Conservation (phyloP, 2,797 vertebrate species). For the Sebastolobus alascanus region DNA sequence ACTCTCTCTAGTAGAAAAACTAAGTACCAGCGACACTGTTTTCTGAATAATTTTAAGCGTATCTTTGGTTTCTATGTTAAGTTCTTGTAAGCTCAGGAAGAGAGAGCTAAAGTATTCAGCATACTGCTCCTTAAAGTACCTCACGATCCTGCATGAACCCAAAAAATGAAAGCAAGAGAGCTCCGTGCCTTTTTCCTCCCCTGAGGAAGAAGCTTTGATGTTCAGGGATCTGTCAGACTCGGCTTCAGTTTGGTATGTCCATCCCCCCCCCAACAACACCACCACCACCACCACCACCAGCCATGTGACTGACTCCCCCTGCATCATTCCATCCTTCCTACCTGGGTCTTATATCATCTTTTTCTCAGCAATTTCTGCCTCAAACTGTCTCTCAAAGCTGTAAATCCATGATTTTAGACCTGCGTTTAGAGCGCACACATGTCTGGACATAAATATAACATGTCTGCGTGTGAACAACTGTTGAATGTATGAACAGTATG, state of each 20-base stretch:
- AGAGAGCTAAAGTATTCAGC: conserved; percentile 6
- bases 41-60: neutral
- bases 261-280: neutral
- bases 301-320: conserved; percentile 32
- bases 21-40: neutral
- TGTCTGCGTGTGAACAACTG: conserved; percentile 22
- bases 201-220: conserved; percentile 76
- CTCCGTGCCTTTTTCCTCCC: conserved; percentile 16
- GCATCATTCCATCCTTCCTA: conserved; percentile 35
- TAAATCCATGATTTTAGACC: neutral
- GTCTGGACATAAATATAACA: neutral
- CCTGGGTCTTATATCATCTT: conserved; percentile 40
- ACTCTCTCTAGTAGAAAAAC: neutral
- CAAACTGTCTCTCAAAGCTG: neutral
- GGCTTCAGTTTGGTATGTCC: conserved; percentile 61
- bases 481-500: conserved; percentile 21
- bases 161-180: conserved; percentile 50
- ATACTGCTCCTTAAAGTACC: conserved; percentile 18
- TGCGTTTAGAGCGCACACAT: neutral
- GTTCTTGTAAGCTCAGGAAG: neutral
- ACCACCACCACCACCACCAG: conserved; percentile 17
- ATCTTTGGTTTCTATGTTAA: neutral
- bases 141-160: conserved; percentile 49
- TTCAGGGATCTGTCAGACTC: conserved; percentile 70
- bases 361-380: conserved; percentile 20